Base-by-base conservation (phyloP, 2,113 vertebrate species). In the Sigmodon hispidus region DNA sequence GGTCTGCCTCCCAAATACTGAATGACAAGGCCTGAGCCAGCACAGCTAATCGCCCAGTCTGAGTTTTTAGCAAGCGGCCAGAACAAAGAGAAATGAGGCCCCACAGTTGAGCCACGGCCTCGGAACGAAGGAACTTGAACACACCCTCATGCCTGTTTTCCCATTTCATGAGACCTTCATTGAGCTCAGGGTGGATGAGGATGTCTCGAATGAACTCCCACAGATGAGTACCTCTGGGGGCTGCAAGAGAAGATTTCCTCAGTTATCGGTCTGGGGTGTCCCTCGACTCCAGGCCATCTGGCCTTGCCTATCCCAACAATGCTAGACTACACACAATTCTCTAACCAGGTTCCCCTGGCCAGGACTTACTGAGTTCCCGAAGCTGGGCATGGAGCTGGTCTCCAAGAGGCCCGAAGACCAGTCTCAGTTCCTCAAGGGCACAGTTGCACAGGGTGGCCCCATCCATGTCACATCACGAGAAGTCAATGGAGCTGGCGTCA, bases 191-290 rank as follows among this genome's bases (percentile, higher is more conserved):
- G 95, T 99, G 98, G 97, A 99, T 98, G 76, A 99, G 98, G 97
- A 99, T 99, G 96, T 99, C 99, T 17, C 99, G 98, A 98, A 99
- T 99, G 83, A 99, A 99, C 97, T 99, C 99, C 99, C 99, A 99
- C n/a, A 99, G 98, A 96, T 99, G 99, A 63, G 99, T 99, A 0
- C 99, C 99, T 88, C 99, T 98, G 4, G 99, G 99, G 26, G 99
- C 99, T 99, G 84, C 34, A 72, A 95, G 94, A 26, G 9, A 36
- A 92, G 6, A 94, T 15, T 21, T n/a, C 26, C 2, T 59, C 5
- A 69, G 90, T 76, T 34, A 36, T 76, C 0, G 11, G 26, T 40
- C 19, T 45, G 10, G 17, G 67, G 57, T 2, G 1, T 1, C 0
- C 26, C 17, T 24, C 24, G 48, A 7, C 15, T 45, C 26, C 61